These are phyloP conservation scores for Protonibea diacanthus DNA, from an alignment of 2,797 vertebrate genomes.

Conservation along the genomic window DNA sequence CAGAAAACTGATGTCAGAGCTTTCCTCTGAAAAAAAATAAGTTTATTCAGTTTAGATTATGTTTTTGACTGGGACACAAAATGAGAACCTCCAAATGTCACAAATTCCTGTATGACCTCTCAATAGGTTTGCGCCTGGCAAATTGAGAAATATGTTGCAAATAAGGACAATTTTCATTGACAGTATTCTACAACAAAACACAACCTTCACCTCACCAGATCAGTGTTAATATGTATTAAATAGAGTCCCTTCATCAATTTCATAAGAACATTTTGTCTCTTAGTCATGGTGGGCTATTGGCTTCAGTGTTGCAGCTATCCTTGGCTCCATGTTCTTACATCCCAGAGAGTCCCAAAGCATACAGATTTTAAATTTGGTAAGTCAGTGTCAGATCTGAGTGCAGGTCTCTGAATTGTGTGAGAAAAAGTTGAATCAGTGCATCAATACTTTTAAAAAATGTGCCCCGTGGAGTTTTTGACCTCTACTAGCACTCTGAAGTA, in stretches of 20 bases:
- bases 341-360: background rate
- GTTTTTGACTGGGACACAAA: background rate
- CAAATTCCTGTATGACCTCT: background rate
- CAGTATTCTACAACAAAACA: background rate
- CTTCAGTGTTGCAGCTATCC: background rate
- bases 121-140: background rate
- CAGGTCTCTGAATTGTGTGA: background rate
- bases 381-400: background rate
- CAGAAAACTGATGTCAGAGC: constrained; percentile 18
- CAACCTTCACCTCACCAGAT: background rate
- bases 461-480: background rate
- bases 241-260: background rate
- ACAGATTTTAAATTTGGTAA: background rate
- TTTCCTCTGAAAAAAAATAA: constrained; percentile 14
- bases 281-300: background rate
- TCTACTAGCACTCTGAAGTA: background rate
- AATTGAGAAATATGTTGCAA: background rate
- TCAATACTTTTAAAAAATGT: background rate
- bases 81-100: constrained; percentile 4
- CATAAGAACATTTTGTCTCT: background rate
- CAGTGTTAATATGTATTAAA: background rate
- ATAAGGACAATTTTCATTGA: background rate
- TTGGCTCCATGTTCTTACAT: background rate
- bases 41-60: background rate
- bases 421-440: background rate